A percentile compares a stretch with the other conserved stretches of the same genome.
Evolutionary conservation across 2,113 vertebrate genomes (phyloP).

Genomic region (Tretioscincus oriximinensis): DNA sequence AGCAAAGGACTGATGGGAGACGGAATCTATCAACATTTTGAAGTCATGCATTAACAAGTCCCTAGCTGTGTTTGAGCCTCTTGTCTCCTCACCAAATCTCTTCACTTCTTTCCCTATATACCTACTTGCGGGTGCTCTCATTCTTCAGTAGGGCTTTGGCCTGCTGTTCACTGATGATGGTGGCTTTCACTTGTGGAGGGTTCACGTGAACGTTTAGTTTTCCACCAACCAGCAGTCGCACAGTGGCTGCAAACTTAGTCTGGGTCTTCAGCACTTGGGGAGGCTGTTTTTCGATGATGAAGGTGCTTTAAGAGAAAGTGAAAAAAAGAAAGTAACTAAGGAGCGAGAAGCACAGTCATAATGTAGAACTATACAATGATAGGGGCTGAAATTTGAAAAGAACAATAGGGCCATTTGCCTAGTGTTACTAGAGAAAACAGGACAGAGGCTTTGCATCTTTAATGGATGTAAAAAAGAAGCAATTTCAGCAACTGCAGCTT

Average conservation of each 20-base stretch:
- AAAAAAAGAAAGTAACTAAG: background rate
- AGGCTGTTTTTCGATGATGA: conserved; percentile 98
- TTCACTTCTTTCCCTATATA: background rate
- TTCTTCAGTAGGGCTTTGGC: conserved; percentile 93
- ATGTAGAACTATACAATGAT: background rate
- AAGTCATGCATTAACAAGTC: too few species aligned
- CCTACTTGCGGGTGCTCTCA: conserved; percentile 88
- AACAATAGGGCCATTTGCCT: background rate
- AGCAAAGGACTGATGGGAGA: too few species aligned
- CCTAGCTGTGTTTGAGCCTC: background rate
- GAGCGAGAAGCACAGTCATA: background rate
- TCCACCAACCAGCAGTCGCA: conserved; percentile 92
- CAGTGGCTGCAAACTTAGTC: conserved; percentile 94
- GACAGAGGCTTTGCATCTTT: too few species aligned
- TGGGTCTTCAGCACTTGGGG: conserved; percentile 97
- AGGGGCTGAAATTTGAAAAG: background rate
- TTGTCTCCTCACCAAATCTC: background rate
- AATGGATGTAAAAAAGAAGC: too few species aligned
- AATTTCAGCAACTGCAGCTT: too few species aligned
- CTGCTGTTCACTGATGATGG: conserved; percentile 95
- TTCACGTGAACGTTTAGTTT: conserved; percentile 98
- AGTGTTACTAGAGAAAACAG: too few species aligned
- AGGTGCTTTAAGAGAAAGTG: conserved; percentile 79
- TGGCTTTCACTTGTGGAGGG: conserved; percentile 96
- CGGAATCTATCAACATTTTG: too few species aligned